Evolutionary conservation across 64 coral and sea anemone genomes (phyloP).

Genomic region (Porites lutea): DNA sequence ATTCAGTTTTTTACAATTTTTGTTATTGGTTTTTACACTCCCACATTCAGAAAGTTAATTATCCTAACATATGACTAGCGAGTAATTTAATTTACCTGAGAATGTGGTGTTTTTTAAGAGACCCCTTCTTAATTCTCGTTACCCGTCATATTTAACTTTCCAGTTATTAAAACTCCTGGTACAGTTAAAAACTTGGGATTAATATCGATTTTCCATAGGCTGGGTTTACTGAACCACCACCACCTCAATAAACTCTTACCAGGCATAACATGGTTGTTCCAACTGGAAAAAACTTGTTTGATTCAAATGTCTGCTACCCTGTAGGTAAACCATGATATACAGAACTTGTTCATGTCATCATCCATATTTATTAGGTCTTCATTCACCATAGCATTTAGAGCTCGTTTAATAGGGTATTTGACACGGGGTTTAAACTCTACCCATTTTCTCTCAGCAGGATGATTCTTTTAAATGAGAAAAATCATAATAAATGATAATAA

Average conservation of each 20-base stretch:
- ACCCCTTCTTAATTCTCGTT: too few species aligned
- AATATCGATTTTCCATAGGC: not conserved
- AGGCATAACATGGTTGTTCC: constrained; percentile 23
- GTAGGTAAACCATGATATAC: constrained; percentile 23
- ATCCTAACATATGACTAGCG: too few species aligned
- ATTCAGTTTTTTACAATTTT: too few species aligned
- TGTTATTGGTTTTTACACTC: too few species aligned
- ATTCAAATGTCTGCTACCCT: constrained; percentile 15
- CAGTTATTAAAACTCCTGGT: too few species aligned
- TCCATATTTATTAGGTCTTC: constrained; percentile 38
- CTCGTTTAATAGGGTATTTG: constrained; percentile 45
- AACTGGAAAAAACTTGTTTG: constrained; percentile 22
- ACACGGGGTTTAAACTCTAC: constrained; percentile 45
- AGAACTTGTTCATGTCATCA: constrained; percentile 47
- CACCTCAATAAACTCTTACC: not conserved
- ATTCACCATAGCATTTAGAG: constrained; percentile 35
- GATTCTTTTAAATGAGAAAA: constrained; percentile 38
- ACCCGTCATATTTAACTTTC: too few species aligned
- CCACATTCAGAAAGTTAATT: too few species aligned
- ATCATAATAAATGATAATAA: not conserved
- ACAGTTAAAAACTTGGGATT: not conserved
- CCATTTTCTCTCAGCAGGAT: constrained; percentile 31
- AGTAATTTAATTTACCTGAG: too few species aligned
- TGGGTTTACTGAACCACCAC: not conserved
- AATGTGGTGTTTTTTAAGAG: too few species aligned